A percentile compares a stretch with the other conserved stretches of the same genome.
phyloP scores from a whole-genome alignment of 2,888 invertebrate genomes.

The Patella caerulea region DNA sequence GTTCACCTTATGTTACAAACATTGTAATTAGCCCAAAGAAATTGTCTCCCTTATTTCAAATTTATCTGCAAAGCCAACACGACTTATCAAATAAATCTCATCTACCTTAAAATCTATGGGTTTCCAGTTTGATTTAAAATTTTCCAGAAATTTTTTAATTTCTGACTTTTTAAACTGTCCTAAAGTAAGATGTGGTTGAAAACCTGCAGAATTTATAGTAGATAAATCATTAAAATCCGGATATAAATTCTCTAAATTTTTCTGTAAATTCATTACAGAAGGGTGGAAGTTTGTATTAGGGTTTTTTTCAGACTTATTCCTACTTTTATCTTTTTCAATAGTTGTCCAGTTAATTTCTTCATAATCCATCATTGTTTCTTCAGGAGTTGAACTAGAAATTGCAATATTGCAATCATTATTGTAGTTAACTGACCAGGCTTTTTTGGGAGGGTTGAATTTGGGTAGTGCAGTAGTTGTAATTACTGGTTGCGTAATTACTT shows the following conservation, averaged over 20 bases:
- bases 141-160: not conserved
- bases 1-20: too few species aligned
- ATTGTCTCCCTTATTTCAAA: not conserved
- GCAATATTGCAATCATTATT: not conserved
- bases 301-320: not conserved
- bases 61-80: not conserved
- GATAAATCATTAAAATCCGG: not conserved
- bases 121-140: not conserved
- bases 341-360: too few species aligned
- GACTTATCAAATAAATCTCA: not conserved
- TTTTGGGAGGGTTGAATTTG: not conserved
- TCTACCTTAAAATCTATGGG: conserved; percentile 1
- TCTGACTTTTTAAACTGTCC: not conserved
- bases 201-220: not conserved
- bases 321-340: too few species aligned
- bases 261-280: not conserved
- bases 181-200: conserved; percentile 2
- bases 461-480: not conserved
- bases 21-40: not conserved
- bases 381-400: not conserved
- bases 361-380: not conserved
- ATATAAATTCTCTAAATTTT: not conserved
- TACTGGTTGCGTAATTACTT: not conserved
- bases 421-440: too few species aligned
- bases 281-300: not conserved